Percentiles rank a stretch among this genome's conserved stretches.
phyloP scores from a whole-genome alignment of 2,113 vertebrate species.

The Halichoerus grypus region DNA sequence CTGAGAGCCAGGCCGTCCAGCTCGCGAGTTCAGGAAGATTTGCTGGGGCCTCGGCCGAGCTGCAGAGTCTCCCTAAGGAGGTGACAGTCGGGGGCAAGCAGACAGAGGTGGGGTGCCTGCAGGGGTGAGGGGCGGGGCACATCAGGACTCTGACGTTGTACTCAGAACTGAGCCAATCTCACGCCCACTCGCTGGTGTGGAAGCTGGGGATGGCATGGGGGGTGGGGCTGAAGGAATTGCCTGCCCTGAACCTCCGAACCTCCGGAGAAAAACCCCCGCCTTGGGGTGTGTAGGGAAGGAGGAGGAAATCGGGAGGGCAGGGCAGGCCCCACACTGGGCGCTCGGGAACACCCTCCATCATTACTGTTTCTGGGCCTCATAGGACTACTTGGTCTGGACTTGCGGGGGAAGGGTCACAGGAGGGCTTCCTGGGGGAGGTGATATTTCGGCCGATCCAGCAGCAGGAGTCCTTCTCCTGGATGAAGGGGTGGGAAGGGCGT shows the following conservation, averaged over 20 bases:
- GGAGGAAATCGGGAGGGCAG: not conserved
- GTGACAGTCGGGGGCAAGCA: not conserved
- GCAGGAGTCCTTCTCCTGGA: not conserved
- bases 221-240: no score
- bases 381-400: not conserved
- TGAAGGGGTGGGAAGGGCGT: rapidly evolving
- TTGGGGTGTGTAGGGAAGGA: rapidly evolving
- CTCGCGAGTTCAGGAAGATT: rapidly evolving
- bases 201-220: not conserved
- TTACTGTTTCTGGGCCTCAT: rapidly evolving
- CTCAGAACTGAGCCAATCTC: not conserved
- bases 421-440: not conserved
- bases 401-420: rapidly evolving
- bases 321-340: rapidly evolving
- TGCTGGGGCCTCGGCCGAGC: not conserved
- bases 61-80: rapidly evolving
- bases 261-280: rapidly evolving
- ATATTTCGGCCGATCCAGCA: not conserved
- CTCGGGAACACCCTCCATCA: rapidly evolving
- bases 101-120: rapidly evolving
- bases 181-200: rapidly evolving
- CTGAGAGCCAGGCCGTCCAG: rapidly evolving
- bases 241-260: rapidly evolving
- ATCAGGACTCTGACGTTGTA: rapidly evolving
- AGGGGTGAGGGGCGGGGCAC: not conserved